Evolutionary conservation across 2,888 invertebrate genomes (phyloP).

Genomic region (Schizaphis graminum): DNA sequence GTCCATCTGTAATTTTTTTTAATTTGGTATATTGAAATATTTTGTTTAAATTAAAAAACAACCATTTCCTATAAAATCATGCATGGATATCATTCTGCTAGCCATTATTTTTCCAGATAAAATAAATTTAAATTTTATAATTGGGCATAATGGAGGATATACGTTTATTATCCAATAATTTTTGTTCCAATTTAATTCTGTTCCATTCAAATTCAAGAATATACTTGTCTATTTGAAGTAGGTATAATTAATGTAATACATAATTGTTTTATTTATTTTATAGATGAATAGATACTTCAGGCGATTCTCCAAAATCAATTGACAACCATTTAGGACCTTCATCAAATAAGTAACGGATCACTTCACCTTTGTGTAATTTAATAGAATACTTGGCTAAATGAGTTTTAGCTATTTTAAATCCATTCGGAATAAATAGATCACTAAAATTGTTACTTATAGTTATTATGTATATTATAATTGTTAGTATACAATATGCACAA

Average conservation of each 20-base stretch:
- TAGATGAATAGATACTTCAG: conserved; percentile 31
- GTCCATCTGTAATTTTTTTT: conserved; percentile 25
- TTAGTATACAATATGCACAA: not conserved
- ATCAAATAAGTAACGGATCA: not conserved
- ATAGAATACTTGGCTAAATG: conserved; percentile 55
- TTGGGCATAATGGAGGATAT: conserved; percentile 53
- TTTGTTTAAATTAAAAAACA: not conserved
- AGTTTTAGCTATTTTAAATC: conserved; percentile 37
- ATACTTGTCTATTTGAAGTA: conserved; percentile 35
- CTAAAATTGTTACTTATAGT: not conserved
- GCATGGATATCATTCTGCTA: conserved; percentile 31
- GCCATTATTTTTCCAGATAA: conserved; percentile 22
- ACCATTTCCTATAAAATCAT: conserved; percentile 39
- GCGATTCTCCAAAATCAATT: conserved; percentile 41
- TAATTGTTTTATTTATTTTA: not conserved
- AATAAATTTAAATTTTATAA: conserved; percentile 28
- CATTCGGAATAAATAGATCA: conserved; percentile 44
- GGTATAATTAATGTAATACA: not conserved
- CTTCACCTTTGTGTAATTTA: conserved; percentile 40
- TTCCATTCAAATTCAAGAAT: conserved; percentile 16
- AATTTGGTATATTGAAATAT: not conserved
- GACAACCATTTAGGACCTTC: conserved; percentile 35
- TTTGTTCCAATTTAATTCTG: conserved; percentile 37
- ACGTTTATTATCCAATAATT: conserved; percentile 45
- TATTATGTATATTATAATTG: not conserved